Conservation (phyloP, 2,797 vertebrate genomes). For the Lepidocolaptes lacrymiger region DNA sequence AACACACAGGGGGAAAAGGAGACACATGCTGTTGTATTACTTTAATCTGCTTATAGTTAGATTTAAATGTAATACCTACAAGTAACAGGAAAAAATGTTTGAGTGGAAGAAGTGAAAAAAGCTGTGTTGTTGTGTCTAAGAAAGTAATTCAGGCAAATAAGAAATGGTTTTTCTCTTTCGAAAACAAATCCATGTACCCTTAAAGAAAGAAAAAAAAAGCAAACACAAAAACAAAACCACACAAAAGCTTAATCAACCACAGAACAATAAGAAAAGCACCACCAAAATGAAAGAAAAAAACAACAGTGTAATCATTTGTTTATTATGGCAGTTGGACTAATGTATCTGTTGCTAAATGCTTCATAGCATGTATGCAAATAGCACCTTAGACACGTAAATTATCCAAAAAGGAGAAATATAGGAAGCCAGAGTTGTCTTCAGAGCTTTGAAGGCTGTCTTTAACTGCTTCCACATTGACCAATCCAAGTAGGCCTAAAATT, state of each 20-base stretch:
- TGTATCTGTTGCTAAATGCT: not conserved
- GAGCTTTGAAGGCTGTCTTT: not conserved
- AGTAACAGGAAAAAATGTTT: not conserved
- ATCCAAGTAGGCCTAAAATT: not conserved
- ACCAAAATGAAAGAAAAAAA: not conserved
- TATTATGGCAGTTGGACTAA: not conserved
- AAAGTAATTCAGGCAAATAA: not conserved
- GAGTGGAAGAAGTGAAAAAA: not conserved
- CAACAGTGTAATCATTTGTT: not conserved
- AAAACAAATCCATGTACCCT: not conserved
- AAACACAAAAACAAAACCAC: too few species aligned
- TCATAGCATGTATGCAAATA: not conserved
- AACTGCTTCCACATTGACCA: not conserved
- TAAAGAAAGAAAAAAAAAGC: not conserved
- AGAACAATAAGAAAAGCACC: not conserved
- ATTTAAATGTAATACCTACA: not conserved
- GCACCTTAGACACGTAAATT: not conserved
- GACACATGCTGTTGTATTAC: not conserved
- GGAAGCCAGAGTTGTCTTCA: not conserved
- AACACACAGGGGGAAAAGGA: not conserved
- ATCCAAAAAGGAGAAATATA: not conserved
- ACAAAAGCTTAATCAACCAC: not conserved
- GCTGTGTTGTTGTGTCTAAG: not conserved
- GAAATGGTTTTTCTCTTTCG: not conserved
- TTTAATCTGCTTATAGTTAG: not conserved